phyloP scores from a whole-genome alignment of 2,888 invertebrate genomes.

The Parascotia fuliginaria region DNA sequence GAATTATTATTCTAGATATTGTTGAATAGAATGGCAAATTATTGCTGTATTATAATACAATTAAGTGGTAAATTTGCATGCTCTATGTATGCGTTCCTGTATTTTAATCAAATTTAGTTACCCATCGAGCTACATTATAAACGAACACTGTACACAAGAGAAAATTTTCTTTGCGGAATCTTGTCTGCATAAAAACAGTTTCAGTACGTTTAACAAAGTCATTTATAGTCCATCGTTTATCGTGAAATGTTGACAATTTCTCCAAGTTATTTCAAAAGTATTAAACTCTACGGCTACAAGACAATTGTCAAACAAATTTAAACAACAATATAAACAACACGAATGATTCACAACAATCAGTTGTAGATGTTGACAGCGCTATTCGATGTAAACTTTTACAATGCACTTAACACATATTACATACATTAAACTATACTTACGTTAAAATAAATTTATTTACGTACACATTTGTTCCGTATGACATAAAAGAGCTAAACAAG shows the following conservation, averaged over 20 bases:
- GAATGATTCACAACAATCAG: slow-evolving; percentile 17
- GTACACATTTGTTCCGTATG: slow-evolving; percentile 55
- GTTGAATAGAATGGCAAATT: no score
- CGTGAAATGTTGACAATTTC: neutral
- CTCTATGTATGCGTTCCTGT: no score
- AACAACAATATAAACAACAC: slow-evolving; percentile 12
- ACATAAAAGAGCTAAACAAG: slow-evolving; percentile 56
- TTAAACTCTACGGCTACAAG: slow-evolving; percentile 1
- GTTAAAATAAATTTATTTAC: slow-evolving; percentile 51
- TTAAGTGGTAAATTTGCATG: no score
- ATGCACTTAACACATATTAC: slow-evolving; percentile 51
- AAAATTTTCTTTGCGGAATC: neutral
- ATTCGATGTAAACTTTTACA: slow-evolving; percentile 38
- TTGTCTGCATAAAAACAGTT: neutral
- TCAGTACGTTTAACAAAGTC: neutral
- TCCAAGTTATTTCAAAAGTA: neutral
- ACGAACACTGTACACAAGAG: neutral
- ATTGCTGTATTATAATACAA: no score
- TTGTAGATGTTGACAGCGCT: slow-evolving; percentile 38
- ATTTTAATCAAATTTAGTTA: no score
- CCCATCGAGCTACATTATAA: no score
- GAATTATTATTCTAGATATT: no score
- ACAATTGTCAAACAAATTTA: slow-evolving; percentile 24
- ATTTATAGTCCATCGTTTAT: neutral
- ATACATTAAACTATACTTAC: slow-evolving; percentile 53